Base-by-base conservation (phyloP, 2,797 vertebrate genomes). In the Leptodactylus fallax region DNA sequence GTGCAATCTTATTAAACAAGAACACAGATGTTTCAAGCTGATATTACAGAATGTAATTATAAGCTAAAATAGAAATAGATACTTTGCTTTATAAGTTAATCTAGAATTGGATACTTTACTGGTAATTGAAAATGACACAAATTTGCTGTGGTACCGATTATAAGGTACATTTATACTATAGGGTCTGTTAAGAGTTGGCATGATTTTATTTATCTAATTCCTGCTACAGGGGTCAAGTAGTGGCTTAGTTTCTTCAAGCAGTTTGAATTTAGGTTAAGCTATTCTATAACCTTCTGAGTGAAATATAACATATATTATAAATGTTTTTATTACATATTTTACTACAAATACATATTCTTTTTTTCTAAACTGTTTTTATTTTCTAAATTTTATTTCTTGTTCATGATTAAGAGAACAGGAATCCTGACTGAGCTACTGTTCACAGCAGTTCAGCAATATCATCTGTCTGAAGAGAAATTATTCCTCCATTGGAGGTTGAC, bases 1-100 rank as follows among this genome's bases (percentile, higher is more conserved):
- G 47, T 78, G 78, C 81, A 78, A 83, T 83, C 86, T 81, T 83
- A 83, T 83, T 69, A 87, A 53, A 65, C n/a, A 55, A 36, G 60
- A 65, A 61, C 58, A 83, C 60, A 82, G 19, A 74, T 87, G 58
- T 83, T 77, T 77, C 49, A 65, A 17, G 60, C 61, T 87, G 80
- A 60, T 87, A 76, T 23, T 27, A 74, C 47, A 19, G 79, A n/a
- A 83, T 67, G 21, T 58, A 77, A 27, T 87, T 83, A 67, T 65
- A 82, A 77, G 45, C 53, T 76, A 63, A 87, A 76, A 19, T 74
- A 76, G 47, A 25, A 60, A 55, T 51, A 53, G 19, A 76, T 77
- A 55, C 19, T 60, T 60, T 53, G 14, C 53, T 76, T 82, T 82
- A 65, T 36, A 76, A 76, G 47, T 65, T 67, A 67, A 87, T 47